Conservation (phyloP, 2,888 invertebrate species). For the Caenorhabditis sinica region DNA sequence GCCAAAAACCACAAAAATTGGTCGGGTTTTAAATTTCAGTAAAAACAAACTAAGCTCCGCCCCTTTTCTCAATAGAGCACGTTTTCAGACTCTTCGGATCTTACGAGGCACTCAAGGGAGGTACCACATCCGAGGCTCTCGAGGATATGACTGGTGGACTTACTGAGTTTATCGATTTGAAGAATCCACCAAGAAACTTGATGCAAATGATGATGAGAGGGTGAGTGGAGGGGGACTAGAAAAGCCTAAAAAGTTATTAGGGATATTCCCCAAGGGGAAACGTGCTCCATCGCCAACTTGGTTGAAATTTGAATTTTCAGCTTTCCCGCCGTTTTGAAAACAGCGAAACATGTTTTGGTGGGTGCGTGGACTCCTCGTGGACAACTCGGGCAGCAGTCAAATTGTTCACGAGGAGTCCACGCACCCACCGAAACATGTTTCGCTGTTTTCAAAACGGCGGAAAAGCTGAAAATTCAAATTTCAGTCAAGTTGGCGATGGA, state of each 20-base stretch:
- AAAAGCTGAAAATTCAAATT: too few species aligned
- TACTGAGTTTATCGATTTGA: slow-evolving; percentile 88
- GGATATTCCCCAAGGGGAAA: too few species aligned
- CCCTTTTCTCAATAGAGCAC: background rate
- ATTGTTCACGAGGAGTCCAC: too few species aligned
- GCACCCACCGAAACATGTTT: too few species aligned
- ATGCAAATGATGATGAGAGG: slow-evolving; percentile 76
- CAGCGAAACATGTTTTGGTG: too few species aligned
- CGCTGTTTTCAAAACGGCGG: too few species aligned
- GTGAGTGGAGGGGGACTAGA: slow-evolving; percentile 1
- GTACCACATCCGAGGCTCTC: slow-evolving; percentile 98
- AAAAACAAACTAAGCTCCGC: background rate
- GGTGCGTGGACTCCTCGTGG: too few species aligned
- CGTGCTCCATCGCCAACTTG: too few species aligned
- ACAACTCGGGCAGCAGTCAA: too few species aligned
- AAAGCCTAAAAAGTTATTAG: background rate
- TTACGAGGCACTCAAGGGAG: slow-evolving; percentile 97
- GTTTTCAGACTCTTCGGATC: slow-evolving; percentile 90
- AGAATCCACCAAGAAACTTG: slow-evolving; percentile 88
- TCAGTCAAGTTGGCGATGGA: too few species aligned
- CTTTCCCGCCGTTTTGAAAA: too few species aligned
- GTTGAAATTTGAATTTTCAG: too few species aligned
- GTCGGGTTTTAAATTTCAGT: background rate
- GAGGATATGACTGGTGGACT: slow-evolving; percentile 93
- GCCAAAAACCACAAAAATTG: background rate